phyloP scores from a whole-genome alignment of 2,113 vertebrate species.

The Caloenas nicobarica region DNA sequence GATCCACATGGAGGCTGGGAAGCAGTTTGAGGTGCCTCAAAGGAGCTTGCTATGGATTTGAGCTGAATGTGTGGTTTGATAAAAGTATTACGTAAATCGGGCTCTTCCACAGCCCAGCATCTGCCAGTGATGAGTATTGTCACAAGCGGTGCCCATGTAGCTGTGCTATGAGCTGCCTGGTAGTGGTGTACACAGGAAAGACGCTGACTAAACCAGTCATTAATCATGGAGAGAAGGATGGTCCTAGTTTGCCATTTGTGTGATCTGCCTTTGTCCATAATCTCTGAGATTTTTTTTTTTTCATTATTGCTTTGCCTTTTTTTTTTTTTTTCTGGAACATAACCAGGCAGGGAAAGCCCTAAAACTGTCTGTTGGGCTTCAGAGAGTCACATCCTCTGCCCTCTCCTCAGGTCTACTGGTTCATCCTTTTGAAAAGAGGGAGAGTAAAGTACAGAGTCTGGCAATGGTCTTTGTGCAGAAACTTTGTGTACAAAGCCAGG shows the following conservation, averaged over 20 bases:
- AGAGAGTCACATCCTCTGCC: background rate
- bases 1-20: background rate
- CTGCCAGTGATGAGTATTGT: background rate
- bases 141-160: accelerated
- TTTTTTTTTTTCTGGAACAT: background rate
- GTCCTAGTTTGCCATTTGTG: background rate
- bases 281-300: background rate
- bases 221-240: background rate
- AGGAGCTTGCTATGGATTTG: background rate
- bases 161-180: background rate
- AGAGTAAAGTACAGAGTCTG: background rate
- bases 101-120: background rate
- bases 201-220: background rate
- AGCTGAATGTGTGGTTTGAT: background rate
- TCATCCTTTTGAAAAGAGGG: background rate
- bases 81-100: background rate
- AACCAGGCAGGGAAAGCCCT: background rate
- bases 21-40: background rate
- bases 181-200: background rate
- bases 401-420: background rate
- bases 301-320: background rate
- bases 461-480: background rate
- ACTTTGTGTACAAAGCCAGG: background rate
- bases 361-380: background rate
- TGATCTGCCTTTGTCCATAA: background rate